Base-by-base conservation (phyloP, 2,797 vertebrate species). In the Acanthurus leucopareius region DNA sequence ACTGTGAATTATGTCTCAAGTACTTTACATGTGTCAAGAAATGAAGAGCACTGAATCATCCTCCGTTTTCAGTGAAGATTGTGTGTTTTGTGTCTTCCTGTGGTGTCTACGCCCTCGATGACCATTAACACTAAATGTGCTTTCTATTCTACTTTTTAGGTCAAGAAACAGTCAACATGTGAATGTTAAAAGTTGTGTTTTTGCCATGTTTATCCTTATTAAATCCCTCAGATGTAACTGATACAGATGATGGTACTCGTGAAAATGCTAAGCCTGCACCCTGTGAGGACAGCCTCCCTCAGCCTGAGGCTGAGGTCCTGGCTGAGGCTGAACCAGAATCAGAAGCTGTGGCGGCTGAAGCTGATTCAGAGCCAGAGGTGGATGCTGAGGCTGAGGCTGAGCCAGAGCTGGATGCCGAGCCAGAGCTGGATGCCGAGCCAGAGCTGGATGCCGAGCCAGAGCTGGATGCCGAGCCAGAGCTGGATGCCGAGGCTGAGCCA, bases 161-260 rank as follows among this genome's bases (percentile, higher is more conserved):
- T 99, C 94, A 96, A 95, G 92, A 97, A 96, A 96, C 94, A 94
- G 95, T 94, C 96, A 35, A 95, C 96, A 93, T 97, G 96, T 98
- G 93, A 88, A 96, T 99, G 97, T 97, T 99, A 98, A 99, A 99
- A 97, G 86, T 87, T 95, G 89, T 95, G 84, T 94, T 92, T 96
- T 97, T 99, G 98, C 98, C 97, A 96, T 99, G 97, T 99, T 94
- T 99, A 99, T 98, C 97, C 98, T 98, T 97, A 96, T 99, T 99
- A 96, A 98, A 99, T 98, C 97, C 98, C 98, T 98, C 98, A 99
- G 98, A 99, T 99, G 96, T 99, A 98, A 98, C 98, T 97, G 97
- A 98, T 97, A 99, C 98, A 97, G 98, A 98, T 97, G 98, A 99
- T 97, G 97, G 96, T 97, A 98, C 97, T 97, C 97, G 96, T 94